phyloP scores from a whole-genome alignment of 1,140 invertebrate species.

The Chrysoperla carnea region DNA sequence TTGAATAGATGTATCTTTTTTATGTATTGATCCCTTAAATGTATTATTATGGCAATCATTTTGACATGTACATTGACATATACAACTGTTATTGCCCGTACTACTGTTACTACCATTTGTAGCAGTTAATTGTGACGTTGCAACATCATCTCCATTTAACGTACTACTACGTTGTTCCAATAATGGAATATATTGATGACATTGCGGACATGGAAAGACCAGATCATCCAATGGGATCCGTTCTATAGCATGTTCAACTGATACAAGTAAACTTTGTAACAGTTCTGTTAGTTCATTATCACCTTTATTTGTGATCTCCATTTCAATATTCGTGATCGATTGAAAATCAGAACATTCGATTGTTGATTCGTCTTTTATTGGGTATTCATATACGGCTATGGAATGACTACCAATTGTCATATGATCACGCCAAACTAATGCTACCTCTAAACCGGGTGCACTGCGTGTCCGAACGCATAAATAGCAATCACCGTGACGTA shows the following conservation, averaged over 20 bases:
- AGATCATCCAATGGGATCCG: slow-evolving; percentile 44
- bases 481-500: slow-evolving; percentile 20
- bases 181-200: slow-evolving; percentile 26
- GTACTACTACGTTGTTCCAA: not conserved
- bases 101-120: slow-evolving; percentile 10
- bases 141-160: too few species aligned
- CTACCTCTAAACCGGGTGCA: slow-evolving; percentile 16
- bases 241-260: slow-evolving; percentile 46
- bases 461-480: slow-evolving; percentile 13
- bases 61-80: slow-evolving; percentile 15
- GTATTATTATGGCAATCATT: not conserved
- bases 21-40: slow-evolving; percentile 8
- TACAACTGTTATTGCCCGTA: slow-evolving; percentile 9
- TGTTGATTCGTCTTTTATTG: slow-evolving; percentile 12
- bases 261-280: slow-evolving; percentile 40
- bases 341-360: slow-evolving; percentile 17
- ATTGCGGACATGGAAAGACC: slow-evolving; percentile 36
- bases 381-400: slow-evolving; percentile 16
- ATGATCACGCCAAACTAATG: slow-evolving; percentile 16
- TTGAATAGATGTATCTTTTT: slow-evolving; percentile 24
- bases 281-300: slow-evolving; percentile 35
- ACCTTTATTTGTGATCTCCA: slow-evolving; percentile 13
- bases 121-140: slow-evolving; percentile 4
- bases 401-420: slow-evolving; percentile 14
- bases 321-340: slow-evolving; percentile 13